A percentile compares a stretch with the other conserved stretches of the same genome.
These are phyloP conservation scores for Oppia nitens DNA, from an alignment of 1,140 invertebrate genomes.

Conservation along the genomic window DNA sequence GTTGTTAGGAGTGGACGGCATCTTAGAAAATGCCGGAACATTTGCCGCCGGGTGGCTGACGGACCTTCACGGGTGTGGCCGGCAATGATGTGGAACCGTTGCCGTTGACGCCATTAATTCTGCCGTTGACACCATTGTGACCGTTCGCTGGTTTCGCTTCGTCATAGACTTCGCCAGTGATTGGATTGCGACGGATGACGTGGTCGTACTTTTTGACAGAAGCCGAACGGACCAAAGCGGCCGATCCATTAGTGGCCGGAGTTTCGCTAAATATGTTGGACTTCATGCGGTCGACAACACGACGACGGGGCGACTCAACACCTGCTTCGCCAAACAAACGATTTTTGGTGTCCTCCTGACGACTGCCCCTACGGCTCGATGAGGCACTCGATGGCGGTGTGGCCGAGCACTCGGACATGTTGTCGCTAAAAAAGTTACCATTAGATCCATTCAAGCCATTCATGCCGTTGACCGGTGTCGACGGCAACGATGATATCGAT, in stretches of 20 bases:
- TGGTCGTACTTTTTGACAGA: slow-evolving; percentile 13
- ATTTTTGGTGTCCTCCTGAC: slow-evolving; percentile 6
- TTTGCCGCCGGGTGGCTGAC: slow-evolving; percentile 14
- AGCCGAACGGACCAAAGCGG: slow-evolving; percentile 5
- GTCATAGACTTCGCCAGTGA: slow-evolving; percentile 17
- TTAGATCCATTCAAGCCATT: not conserved
- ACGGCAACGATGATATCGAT: slow-evolving; percentile 4
- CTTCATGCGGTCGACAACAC: slow-evolving; percentile 14
- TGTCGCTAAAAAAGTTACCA: slow-evolving; percentile 2
- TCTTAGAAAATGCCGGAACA: not conserved
- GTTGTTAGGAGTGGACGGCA: no score
- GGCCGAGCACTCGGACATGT: not conserved
- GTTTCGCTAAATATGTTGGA: slow-evolving; percentile 12
- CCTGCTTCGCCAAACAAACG: slow-evolving; percentile 9
- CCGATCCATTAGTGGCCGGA: not conserved
- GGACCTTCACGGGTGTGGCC: slow-evolving; percentile 13
- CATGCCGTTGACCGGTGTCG: slow-evolving; percentile 6
- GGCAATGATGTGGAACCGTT: slow-evolving; percentile 13
- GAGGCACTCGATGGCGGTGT: not conserved
- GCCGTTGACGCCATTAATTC: slow-evolving; percentile 4
- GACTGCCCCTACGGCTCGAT: slow-evolving; percentile 1
- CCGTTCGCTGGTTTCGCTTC: not conserved
- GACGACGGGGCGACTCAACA: slow-evolving; percentile 9
- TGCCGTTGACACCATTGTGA: not conserved
- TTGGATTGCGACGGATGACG: slow-evolving; percentile 17